These are phyloP conservation scores for Rhadina sibilatrix DNA, from an alignment of 2,113 vertebrate genomes.

Conservation along the genomic window DNA sequence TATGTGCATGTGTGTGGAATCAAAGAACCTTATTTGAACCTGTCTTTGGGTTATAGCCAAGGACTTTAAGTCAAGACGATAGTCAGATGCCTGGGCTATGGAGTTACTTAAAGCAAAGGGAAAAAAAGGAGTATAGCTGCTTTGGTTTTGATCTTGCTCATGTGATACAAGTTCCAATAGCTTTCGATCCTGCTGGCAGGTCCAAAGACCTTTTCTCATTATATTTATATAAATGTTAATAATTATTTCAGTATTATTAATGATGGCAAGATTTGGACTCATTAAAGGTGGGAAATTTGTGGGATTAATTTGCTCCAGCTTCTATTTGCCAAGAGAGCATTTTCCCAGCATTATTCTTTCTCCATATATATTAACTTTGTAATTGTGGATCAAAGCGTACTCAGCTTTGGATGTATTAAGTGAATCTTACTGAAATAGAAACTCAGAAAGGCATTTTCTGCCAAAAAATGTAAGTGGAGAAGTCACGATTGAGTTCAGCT, in stretches of 20 bases:
- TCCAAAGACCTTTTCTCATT: constrained; percentile 34
- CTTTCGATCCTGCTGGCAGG: constrained; percentile 14
- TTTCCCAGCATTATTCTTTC: constrained; percentile 64
- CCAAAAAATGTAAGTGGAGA: constrained; percentile 65
- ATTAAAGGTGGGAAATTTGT: constrained; percentile 61
- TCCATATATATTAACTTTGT: constrained; percentile 51
- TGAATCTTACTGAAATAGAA: constrained; percentile 60
- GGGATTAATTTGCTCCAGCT: constrained; percentile 39
- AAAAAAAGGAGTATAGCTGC: background rate
- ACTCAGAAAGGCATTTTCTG: constrained; percentile 54
- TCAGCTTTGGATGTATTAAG: constrained; percentile 53
- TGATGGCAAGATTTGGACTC: constrained; percentile 30
- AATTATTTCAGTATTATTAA: constrained; percentile 36
- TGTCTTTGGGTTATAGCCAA: constrained; percentile 30
- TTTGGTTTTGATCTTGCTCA: constrained; percentile 64
- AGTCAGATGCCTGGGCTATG: constrained; percentile 47
- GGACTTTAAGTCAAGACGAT: constrained; percentile 38
- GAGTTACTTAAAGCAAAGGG: constrained; percentile 32
- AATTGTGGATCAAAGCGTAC: constrained; percentile 59
- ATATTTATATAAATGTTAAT: constrained; percentile 45
- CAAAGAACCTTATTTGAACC: constrained; percentile 58
- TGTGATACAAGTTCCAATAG: constrained; percentile 48
- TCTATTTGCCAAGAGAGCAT: constrained; percentile 57
- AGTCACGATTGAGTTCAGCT: constrained; percentile 63
- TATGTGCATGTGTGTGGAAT: constrained; percentile 16